Evolutionary conservation across 2,113 vertebrate species (phyloP), one percentile per base, ranked within the genome.

Genomic region (Excalfactoria chinensis): DNA sequence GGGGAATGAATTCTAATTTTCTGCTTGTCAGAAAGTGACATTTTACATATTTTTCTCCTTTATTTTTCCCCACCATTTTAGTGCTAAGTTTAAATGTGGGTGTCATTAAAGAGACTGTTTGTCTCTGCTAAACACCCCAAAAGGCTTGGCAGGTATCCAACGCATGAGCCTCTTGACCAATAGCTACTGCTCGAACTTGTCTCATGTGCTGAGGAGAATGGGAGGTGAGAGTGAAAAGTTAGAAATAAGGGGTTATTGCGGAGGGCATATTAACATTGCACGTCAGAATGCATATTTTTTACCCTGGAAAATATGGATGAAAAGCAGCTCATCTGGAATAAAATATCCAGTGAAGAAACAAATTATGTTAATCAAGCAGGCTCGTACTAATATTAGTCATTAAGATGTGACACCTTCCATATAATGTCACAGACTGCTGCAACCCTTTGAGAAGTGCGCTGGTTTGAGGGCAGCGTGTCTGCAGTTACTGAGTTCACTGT

Each of bases 21-120:
- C 97, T 97, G 97, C 96, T 89, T 97, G 97, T 97, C 97, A 97
- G 93, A 95, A 88, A 91, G 69, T 97, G 97, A 97, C 97, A 96
- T 93, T 96, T 97, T 95, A 94, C 96, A 97, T 97, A 97, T 97
- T 97, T 96, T 96, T 93, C 59, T 95, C 46, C 34, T 60, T 71
- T 16, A 30, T 53, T 55, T 55, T 92, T 77, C 48, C 43, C 30
- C 69, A 91, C 71, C 84, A 68, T 71, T 94, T 96, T 93, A 93
- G 90, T 91, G 90, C 94, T 96, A 95, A 94, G 96, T 96, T 96
- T 96, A 96, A 96, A 96, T 84, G 67, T 87, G 43, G 71, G 41
- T 97, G 85, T 93, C 94, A 81, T 11, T 82, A 93, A 89, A 95
- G 43, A 66, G 96, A 93, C 96, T 88, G 95, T 95, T 84, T 71